Evolutionary conservation across 2,113 vertebrate species (phyloP).

Genomic region (Brachypodius melanocephalos): DNA sequence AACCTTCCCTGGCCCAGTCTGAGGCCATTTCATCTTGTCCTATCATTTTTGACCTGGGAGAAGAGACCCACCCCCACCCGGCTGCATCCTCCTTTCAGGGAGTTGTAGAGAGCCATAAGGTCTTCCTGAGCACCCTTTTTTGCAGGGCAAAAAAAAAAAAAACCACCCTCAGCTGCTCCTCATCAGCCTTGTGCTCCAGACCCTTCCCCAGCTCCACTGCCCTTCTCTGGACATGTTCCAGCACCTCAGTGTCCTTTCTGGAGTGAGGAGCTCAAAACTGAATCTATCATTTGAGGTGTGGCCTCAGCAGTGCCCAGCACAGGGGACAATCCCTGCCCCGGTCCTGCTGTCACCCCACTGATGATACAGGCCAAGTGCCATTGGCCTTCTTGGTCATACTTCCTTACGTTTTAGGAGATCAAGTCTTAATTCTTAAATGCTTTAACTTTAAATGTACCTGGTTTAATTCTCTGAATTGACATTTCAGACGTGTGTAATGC

Average conservation of each 20-base stretch:
- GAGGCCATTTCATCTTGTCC: neutral
- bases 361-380: neutral
- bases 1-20: neutral
- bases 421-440: neutral
- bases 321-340: neutral
- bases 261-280: neutral
- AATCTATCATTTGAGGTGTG: neutral
- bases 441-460: neutral
- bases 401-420: neutral
- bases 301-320: neutral
- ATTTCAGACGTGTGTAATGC: neutral
- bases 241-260: neutral
- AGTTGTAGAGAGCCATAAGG: neutral
- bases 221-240: neutral
- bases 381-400: neutral
- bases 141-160: neutral
- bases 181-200: neutral
- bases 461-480: neutral
- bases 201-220: accelerated
- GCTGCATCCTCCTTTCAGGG: too few relatives aligned
- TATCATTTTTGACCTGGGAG: neutral
- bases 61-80: neutral
- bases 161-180: neutral
- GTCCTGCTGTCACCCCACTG: neutral
- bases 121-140: neutral